phyloP scores from a whole-genome alignment of 2,113 vertebrate genomes.

The Seriola quinqueradiata region DNA sequence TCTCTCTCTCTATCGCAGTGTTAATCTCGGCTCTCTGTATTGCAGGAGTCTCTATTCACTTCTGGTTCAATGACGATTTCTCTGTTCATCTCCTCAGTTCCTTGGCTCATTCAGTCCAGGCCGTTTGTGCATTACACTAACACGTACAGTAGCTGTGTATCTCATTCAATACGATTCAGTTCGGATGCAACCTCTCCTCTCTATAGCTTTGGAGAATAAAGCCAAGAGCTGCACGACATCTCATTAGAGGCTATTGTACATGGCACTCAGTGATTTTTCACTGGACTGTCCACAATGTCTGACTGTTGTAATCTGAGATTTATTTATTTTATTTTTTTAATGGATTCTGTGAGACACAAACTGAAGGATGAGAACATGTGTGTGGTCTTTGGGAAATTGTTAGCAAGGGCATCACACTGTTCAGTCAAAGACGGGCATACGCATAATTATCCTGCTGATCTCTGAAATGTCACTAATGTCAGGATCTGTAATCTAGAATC shows the following conservation, averaged over 20 bases:
- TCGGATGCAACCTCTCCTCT: background rate
- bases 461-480: background rate
- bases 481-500: background rate
- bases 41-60: slow-evolving; percentile 41
- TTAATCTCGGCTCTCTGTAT: slow-evolving; percentile 42
- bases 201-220: background rate
- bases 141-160: background rate
- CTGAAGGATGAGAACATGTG: background rate
- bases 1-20: slow-evolving; percentile 17
- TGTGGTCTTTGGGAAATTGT: too few relatives aligned
- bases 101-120: background rate
- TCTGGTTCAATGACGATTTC: slow-evolving; percentile 13
- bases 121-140: background rate
- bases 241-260: background rate
- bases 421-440: background rate
- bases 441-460: background rate
- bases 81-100: slow-evolving; percentile 9
- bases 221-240: background rate
- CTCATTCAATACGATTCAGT: background rate
- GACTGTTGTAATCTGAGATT: background rate
- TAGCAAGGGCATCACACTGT: too few relatives aligned
- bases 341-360: background rate
- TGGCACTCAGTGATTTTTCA: background rate
- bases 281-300: background rate
- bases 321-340: background rate